Percentiles rank a stretch among this genome's conserved stretches.
phyloP scores from a whole-genome alignment of 2,888 invertebrate genomes.

The Allygus modestus region DNA sequence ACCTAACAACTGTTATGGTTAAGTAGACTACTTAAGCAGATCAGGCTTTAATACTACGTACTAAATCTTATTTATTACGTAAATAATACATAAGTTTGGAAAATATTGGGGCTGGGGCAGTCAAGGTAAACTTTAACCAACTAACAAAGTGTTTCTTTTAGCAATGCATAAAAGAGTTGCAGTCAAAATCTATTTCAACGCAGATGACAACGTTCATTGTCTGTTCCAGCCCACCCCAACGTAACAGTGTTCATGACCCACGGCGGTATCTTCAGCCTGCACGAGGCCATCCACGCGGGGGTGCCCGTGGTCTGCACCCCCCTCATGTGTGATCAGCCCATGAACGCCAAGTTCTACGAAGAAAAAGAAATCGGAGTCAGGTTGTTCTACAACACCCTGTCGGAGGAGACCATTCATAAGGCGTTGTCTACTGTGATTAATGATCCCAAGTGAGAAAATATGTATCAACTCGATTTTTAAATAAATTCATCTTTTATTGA shows the following conservation, averaged over 20 bases:
- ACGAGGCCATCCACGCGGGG: constrained; percentile 36
- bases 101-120: not conserved
- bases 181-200: too few relatives aligned
- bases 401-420: not conserved
- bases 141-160: too few relatives aligned
- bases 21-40: not conserved
- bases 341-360: constrained; percentile 51
- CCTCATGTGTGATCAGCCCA: constrained; percentile 27
- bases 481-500: too few relatives aligned
- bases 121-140: too few relatives aligned
- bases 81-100: not conserved
- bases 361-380: constrained; percentile 20
- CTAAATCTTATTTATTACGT: not conserved
- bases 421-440: not conserved
- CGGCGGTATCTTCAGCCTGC: constrained; percentile 29
- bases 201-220: too few relatives aligned
- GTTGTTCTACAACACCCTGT: constrained; percentile 10
- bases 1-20: not conserved
- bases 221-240: constrained; percentile 35
- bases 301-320: constrained; percentile 38
- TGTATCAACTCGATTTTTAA: too few relatives aligned
- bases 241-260: constrained; percentile 23
- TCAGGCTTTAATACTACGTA: not conserved
- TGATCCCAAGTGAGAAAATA: not conserved
- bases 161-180: too few relatives aligned